These are phyloP conservation scores for Rhynchomys soricoides DNA, from an alignment of 2,113 vertebrate species.

Conservation along the genomic window DNA sequence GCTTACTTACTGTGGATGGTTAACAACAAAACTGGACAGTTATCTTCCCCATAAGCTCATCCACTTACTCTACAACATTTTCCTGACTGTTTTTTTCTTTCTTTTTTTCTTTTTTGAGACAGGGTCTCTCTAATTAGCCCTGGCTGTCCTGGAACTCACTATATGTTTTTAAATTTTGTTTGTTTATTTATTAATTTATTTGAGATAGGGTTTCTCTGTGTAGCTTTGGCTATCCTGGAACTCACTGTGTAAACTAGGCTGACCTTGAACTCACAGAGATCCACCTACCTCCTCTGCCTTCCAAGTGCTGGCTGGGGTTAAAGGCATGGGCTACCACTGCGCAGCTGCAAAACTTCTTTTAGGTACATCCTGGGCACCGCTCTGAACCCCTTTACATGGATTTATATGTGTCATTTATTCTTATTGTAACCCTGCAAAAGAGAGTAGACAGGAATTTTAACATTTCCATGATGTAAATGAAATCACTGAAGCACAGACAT, in stretches of 20 bases:
- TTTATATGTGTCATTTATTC: neutral
- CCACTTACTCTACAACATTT: neutral
- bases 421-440: neutral
- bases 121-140: neutral
- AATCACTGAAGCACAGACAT: neutral
- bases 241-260: too few species aligned
- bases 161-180: neutral
- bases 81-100: neutral
- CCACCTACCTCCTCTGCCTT: too few species aligned
- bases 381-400: neutral
- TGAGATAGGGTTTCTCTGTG: too few species aligned
- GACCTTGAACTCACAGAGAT: too few species aligned
- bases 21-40: neutral
- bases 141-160: neutral
- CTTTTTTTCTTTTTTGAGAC: neutral
- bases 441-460: neutral
- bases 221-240: too few species aligned
- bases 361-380: neutral
- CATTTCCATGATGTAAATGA: neutral
- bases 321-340: neutral
- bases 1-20: neutral
- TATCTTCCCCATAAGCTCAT: neutral
- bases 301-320: neutral
- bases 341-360: neutral
- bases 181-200: too few species aligned